Conservation (phyloP, 2,797 vertebrate species). For the Enteromius argenteus region DNA sequence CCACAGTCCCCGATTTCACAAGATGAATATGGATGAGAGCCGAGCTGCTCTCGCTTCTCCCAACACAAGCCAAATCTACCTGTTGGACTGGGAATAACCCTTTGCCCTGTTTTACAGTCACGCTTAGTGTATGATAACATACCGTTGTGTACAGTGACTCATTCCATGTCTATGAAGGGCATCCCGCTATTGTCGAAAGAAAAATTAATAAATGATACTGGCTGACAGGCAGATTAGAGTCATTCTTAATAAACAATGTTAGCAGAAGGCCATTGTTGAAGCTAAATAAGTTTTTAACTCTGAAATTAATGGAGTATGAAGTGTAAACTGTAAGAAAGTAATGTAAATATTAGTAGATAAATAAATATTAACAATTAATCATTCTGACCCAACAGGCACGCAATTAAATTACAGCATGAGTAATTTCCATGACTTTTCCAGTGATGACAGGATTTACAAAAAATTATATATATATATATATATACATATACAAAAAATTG, state of each 20-base stretch:
- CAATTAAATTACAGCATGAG: background rate
- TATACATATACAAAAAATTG: too few species aligned
- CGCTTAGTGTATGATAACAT: background rate
- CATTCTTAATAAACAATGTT: slow-evolving; percentile 15
- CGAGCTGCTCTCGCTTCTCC: slow-evolving; percentile 34
- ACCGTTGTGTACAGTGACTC: slow-evolving; percentile 17
- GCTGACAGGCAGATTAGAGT: slow-evolving; percentile 33
- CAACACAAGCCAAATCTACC: slow-evolving; percentile 20
- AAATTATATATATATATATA: too few species aligned
- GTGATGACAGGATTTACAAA: background rate
- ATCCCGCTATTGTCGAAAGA: background rate
- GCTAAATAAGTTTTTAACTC: slow-evolving; percentile 2
- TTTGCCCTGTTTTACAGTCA: slow-evolving; percentile 39
- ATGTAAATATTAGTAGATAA: slow-evolving; percentile 1
- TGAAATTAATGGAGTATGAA: background rate
- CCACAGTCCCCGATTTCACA: slow-evolving; percentile 75
- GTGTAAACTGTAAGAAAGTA: background rate
- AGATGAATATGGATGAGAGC: slow-evolving; percentile 84
- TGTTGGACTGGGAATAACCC: slow-evolving; percentile 41
- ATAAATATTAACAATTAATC: slow-evolving; percentile 15
- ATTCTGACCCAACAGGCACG: background rate
- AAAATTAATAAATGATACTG: background rate
- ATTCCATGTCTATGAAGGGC: background rate
- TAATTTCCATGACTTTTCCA: background rate
- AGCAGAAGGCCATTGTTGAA: background rate